Percentiles rank a stretch among this genome's conserved stretches.
Evolutionary conservation across 2,113 vertebrate genomes (phyloP).

Genomic region (Eidolon helvum): DNA sequence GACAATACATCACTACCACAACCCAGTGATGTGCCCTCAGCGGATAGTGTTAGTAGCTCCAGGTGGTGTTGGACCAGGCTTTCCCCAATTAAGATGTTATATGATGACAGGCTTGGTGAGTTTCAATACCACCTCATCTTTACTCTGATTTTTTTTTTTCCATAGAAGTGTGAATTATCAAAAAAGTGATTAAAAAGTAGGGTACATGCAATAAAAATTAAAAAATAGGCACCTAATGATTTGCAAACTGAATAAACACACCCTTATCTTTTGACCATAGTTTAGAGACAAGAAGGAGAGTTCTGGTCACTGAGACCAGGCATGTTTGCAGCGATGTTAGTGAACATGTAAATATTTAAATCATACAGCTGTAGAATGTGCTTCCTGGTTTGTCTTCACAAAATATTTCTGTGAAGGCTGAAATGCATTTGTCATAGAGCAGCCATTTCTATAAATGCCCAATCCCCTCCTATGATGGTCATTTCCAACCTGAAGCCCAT

Average conservation of each 20-base stretch:
- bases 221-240: constrained; percentile 1
- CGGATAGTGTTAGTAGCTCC: neutral
- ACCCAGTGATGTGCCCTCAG: neutral
- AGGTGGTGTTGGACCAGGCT: neutral
- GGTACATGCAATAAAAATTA: neutral
- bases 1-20: neutral
- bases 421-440: neutral
- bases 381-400: neutral
- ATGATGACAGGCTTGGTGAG: neutral
- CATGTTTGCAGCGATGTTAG: neutral
- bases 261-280: neutral
- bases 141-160: constrained; percentile 19
- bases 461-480: neutral
- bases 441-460: neutral
- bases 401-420: neutral
- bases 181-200: neutral
- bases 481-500: neutral
- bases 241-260: constrained; percentile 37
- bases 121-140: neutral
- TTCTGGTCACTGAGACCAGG: neutral
- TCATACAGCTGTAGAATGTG: neutral
- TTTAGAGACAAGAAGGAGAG: neutral
- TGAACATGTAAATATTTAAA: neutral
- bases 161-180: neutral
- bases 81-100: neutral